These are phyloP conservation scores for Morelia viridis DNA, from an alignment of 2,797 vertebrate genomes.

Conservation along the genomic window DNA sequence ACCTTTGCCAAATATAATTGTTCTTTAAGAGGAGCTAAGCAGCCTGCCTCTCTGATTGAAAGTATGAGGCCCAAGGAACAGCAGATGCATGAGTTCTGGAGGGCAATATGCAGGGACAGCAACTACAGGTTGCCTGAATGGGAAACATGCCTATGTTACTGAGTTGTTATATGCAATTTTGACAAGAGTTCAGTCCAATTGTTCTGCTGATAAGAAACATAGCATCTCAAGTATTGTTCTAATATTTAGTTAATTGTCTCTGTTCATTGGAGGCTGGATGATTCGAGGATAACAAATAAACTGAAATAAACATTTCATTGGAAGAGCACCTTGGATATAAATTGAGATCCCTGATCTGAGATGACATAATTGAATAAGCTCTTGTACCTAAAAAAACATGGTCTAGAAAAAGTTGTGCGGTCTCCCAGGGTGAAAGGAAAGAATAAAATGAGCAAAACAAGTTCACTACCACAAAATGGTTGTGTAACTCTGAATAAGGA, in stretches of 20 bases:
- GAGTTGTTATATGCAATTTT: neutral
- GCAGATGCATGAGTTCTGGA: neutral
- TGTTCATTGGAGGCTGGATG: neutral
- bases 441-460: too few species aligned
- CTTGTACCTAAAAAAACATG: too few species aligned
- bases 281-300: neutral
- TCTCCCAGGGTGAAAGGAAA: too few species aligned
- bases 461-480: too few species aligned
- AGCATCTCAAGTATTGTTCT: neutral
- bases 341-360: neutral
- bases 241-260: neutral
- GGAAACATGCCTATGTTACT: neutral
- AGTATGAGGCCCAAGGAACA: neutral
- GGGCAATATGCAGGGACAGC: neutral
- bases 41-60: neutral
- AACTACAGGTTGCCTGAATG: neutral
- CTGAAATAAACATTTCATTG: neutral
- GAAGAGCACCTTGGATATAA: neutral
- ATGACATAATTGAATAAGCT: neutral
- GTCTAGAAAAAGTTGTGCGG: too few species aligned
- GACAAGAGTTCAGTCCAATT: neutral
- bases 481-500: too few species aligned
- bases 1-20: neutral
- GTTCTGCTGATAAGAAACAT: neutral
- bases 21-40: neutral